phyloP scores from a whole-genome alignment of 1,140 invertebrate genomes.

The Aphis craccivora region DNA sequence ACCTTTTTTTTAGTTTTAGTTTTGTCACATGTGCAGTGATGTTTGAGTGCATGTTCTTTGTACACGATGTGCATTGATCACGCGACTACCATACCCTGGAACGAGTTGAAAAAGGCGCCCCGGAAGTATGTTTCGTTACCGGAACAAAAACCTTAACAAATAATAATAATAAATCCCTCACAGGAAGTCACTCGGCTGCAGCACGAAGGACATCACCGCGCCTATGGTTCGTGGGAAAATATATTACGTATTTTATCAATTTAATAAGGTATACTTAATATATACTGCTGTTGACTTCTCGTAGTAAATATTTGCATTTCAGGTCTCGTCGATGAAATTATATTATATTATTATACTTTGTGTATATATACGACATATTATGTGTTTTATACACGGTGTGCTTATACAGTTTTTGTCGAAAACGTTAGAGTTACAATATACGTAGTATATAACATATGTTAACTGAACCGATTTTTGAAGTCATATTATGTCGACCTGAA shows the following conservation, averaged over 20 bases:
- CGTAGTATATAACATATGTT: too few species aligned
- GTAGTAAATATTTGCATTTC: not conserved
- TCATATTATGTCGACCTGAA: not conserved
- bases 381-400: too few species aligned
- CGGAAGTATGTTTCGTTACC: not conserved
- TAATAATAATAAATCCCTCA: not conserved
- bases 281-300: not conserved
- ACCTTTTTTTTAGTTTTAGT: not conserved
- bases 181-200: not conserved
- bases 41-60: not conserved
- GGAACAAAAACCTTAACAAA: not conserved
- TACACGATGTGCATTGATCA: not conserved
- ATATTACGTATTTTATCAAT: not conserved
- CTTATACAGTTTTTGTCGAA: too few species aligned
- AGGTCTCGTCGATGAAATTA: not conserved
- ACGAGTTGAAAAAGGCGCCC: slow-evolving; percentile 4
- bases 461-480: not conserved
- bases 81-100: not conserved
- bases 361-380: too few species aligned
- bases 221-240: not conserved
- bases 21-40: not conserved
- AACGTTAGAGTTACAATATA: too few species aligned
- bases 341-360: too few species aligned
- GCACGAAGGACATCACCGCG: not conserved
- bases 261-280: not conserved